Evolutionary conservation across 2,113 vertebrate species (phyloP), one percentile per base, ranked within the genome.

Genomic region (Phrynocephalus versicolor): DNA sequence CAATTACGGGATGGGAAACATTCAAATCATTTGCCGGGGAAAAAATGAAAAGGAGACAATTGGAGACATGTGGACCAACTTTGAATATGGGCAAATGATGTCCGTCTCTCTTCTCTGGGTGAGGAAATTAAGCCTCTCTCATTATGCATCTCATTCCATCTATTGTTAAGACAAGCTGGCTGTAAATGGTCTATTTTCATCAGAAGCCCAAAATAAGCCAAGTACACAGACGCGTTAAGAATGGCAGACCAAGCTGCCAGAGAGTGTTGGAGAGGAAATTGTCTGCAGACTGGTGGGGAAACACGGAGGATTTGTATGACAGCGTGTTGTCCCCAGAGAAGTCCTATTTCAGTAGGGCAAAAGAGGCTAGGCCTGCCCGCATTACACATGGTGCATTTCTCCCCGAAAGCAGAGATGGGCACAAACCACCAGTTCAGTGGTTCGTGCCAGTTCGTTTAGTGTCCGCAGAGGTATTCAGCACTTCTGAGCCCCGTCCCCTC

Each of bases 1-100:
- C 58, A 91, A 93, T 93, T 93, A 93, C 90, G 39, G 62, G 14
- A 86, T 0, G 67, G 64, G 87, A 91, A 94, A 92, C 92, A 91
- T 93, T 79, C 0, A 1, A 89, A 93, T 93, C 93, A 89, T 93
- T 91, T 92, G 73, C 87, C 60, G n/a, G n/a, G n/a, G n/a, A n/a
- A 70, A 73, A 79, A 89, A 91, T 91, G 90, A 95, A 93, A 95
- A 77, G 90, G 88, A 90, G 88, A 85, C 91, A 91, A 94, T 82
- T 88, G 85, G 70, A 89, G 84, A 87, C 67, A 51, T 94, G 94
- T 94, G 94, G 91, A 86, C 88, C 86, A 93, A 94, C 93, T 93
- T 85, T 81, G 87, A 93, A 93, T 93, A 93, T 91, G 62, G 85
- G 89, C 91, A 94, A 95, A 90, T 90, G 73, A 90, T 91, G 87